A percentile compares a stretch with the other conserved stretches of the same genome.
phyloP scores from a whole-genome alignment of 2,888 invertebrate genomes.

The Itoplectis maculator region DNA sequence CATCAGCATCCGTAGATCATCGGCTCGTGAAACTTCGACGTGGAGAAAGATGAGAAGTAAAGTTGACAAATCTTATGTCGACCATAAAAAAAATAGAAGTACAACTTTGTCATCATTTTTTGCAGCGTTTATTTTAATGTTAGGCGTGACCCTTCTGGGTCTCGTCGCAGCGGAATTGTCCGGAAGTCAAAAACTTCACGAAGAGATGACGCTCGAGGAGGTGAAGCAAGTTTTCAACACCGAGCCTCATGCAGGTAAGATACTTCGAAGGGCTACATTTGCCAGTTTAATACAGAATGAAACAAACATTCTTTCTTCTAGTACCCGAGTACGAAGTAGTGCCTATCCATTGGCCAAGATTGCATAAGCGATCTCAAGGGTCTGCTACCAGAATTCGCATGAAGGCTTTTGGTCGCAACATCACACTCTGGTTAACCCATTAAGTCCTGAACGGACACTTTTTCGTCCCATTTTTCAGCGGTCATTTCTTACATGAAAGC shows the following conservation, averaged over 20 bases:
- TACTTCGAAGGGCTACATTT: background rate
- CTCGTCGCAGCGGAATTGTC: background rate
- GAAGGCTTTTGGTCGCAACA: conserved; percentile 58
- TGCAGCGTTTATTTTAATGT: background rate
- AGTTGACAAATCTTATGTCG: background rate
- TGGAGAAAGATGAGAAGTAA: conserved; percentile 27
- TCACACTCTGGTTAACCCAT: conserved; percentile 60
- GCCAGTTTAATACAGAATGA: background rate
- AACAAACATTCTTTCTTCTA: background rate
- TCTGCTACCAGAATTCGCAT: conserved; percentile 38
- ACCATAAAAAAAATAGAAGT: background rate
- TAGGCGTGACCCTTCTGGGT: conserved; percentile 16
- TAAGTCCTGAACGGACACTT: too few relatives aligned
- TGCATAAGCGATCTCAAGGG: conserved; percentile 44
- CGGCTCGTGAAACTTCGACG: background rate
- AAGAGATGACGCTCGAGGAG: conserved; percentile 37
- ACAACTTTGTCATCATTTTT: background rate
- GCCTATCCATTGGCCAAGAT: conserved; percentile 51
- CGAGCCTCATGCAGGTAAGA: conserved; percentile 20
- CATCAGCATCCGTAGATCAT: conserved; percentile 8
- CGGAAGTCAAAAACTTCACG: conserved; percentile 26
- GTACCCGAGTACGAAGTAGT: conserved; percentile 63
- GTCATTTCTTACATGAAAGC: too few relatives aligned
- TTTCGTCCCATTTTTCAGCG: too few relatives aligned
- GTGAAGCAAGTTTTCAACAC: conserved; percentile 30